phyloP scores from a whole-genome alignment of 2,113 vertebrate species.

The Sphyrna mokarran region DNA sequence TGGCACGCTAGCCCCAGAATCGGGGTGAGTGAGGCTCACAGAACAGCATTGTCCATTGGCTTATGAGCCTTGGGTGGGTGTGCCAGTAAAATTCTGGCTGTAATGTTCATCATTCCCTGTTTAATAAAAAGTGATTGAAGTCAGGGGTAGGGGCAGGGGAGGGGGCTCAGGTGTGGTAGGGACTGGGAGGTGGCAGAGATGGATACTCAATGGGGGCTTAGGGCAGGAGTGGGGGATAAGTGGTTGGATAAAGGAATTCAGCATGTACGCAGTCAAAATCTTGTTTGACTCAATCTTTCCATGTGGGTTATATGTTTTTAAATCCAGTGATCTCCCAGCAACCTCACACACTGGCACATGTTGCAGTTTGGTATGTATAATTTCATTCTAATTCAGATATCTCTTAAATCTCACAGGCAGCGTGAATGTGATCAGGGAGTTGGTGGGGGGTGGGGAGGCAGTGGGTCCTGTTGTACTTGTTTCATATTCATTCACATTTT shows the following conservation, averaged over 20 bases:
- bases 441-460: too few species aligned
- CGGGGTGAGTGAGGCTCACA: too few species aligned
- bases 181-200: too few species aligned
- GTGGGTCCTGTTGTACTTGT: not conserved
- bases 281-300: not conserved
- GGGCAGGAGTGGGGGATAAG: too few species aligned
- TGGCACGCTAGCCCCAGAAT: too few species aligned
- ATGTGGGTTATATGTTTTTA: not conserved
- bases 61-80: too few species aligned
- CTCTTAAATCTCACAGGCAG: not conserved
- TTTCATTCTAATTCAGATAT: not conserved
- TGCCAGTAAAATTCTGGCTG: too few species aligned
- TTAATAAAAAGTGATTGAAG: not conserved
- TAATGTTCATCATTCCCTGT: not conserved
- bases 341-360: not conserved
- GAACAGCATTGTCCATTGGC: too few species aligned
- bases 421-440: not conserved
- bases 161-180: too few species aligned
- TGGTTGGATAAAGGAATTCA: not conserved
- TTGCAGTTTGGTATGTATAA: not conserved
- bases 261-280: not conserved
- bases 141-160: not conserved
- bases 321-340: too few species aligned
- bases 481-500: not conserved
- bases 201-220: too few species aligned